phyloP scores from a whole-genome alignment of 35 echinoderm and acorn worm genomes.

The Amphiura filiformis region DNA sequence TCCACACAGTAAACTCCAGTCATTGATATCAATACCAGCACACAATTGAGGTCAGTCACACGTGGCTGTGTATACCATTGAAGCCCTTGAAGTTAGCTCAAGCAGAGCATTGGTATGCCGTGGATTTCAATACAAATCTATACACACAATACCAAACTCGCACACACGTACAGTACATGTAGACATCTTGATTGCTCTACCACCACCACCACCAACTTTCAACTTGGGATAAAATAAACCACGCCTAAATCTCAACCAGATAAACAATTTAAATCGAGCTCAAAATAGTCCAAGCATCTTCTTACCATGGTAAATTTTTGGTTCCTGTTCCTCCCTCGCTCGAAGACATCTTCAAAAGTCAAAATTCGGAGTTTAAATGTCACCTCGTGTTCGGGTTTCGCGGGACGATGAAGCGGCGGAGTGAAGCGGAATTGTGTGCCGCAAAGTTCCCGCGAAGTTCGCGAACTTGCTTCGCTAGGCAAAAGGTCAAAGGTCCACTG shows the following conservation, averaged over 20 bases:
- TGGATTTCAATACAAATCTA: neutral
- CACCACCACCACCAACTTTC: neutral
- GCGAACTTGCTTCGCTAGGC: neutral
- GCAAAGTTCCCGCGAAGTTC: constrained; percentile 7
- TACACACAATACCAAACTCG: too few relatives aligned
- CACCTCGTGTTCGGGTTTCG: neutral
- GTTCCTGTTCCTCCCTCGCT: neutral
- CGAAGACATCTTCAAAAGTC: neutral
- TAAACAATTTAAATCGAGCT: neutral
- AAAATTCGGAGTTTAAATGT: neutral
- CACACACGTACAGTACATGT: neutral
- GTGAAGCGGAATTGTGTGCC: neutral
- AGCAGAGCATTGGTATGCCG: neutral
- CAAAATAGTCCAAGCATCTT: neutral
- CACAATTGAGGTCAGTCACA: neutral
- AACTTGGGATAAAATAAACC: neutral
- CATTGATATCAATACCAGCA: too few relatives aligned
- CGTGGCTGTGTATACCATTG: neutral
- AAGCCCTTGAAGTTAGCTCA: neutral
- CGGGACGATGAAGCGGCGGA: neutral
- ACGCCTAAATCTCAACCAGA: neutral
- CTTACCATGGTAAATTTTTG: neutral
- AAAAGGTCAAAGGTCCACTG: neutral
- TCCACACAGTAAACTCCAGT: too few relatives aligned
- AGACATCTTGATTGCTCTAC: neutral